These are phyloP conservation scores for Tupiocoris notatus DNA, from an alignment of 2,888 invertebrate genomes.

Conservation along the genomic window DNA sequence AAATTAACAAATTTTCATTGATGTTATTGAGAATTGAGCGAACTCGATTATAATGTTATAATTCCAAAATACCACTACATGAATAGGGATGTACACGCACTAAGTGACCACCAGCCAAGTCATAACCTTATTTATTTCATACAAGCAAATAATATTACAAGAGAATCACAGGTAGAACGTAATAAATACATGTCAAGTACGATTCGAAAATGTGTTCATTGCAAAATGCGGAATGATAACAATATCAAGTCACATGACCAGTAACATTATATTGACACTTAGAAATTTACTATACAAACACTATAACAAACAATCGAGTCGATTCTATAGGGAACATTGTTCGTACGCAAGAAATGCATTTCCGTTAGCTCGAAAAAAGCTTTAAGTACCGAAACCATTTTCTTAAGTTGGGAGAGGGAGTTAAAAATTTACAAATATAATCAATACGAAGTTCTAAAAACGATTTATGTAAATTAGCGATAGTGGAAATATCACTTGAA, in stretches of 20 bases:
- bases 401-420: background rate
- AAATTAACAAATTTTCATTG: too few relatives aligned
- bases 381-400: background rate
- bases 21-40: too few relatives aligned
- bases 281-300: background rate
- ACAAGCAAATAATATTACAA: constrained; percentile 38
- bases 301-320: background rate
- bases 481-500: background rate
- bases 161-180: constrained; percentile 38
- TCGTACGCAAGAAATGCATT: background rate
- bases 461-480: background rate
- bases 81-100: too few relatives aligned
- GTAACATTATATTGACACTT: background rate
- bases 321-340: background rate
- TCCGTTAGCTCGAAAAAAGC: background rate
- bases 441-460: background rate
- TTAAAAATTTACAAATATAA: background rate
- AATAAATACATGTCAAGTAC: background rate
- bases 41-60: too few relatives aligned
- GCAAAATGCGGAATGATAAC: background rate
- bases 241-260: background rate
- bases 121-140: too few relatives aligned
- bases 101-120: too few relatives aligned
- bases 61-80: too few relatives aligned
- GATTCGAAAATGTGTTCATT: background rate